Evolutionary conservation across 2,888 invertebrate genomes (phyloP).

Genomic region (Andrena haemorrhoa): DNA sequence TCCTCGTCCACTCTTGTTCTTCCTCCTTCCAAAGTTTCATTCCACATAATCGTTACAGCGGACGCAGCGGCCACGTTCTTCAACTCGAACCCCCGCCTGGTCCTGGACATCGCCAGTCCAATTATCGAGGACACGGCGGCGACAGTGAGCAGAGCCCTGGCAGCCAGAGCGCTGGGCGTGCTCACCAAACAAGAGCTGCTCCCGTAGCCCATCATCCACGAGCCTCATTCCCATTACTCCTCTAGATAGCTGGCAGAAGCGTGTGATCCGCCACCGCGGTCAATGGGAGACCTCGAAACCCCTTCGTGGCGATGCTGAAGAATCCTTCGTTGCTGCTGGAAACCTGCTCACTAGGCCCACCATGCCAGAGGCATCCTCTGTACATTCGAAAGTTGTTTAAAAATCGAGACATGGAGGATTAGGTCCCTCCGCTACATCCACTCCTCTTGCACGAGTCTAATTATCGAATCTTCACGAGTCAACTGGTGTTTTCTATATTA

Average conservation of each 20-base stretch:
- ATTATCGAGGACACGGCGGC: conserved; percentile 89
- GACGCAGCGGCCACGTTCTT: conserved; percentile 89
- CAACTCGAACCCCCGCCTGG: conserved; percentile 89
- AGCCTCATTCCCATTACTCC: not conserved
- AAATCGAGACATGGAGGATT: no score
- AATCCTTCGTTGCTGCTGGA: no score
- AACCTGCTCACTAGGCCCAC: no score
- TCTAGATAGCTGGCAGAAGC: not conserved
- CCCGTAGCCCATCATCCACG: conserved; percentile 72
- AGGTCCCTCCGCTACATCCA: no score
- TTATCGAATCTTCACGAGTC: no score
- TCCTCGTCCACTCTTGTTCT: not conserved
- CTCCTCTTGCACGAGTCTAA: no score
- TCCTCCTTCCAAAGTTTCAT: not conserved
- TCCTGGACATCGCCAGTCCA: conserved; percentile 89
- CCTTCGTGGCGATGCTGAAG: no score
- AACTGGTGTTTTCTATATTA: no score
- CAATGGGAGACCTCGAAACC: not conserved
- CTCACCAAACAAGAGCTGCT: conserved; percentile 88
- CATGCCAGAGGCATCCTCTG: no score
- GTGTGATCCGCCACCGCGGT: not conserved
- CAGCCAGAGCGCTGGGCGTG: conserved; percentile 87
- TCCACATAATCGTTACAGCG: conserved; percentile 84
- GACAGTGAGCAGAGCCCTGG: conserved; percentile 87
- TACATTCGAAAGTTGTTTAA: no score